A percentile compares a stretch with the other conserved stretches of the same genome.
Conservation (phyloP, 2,113 vertebrate genomes). For the Catharus fuscescens region DNA sequence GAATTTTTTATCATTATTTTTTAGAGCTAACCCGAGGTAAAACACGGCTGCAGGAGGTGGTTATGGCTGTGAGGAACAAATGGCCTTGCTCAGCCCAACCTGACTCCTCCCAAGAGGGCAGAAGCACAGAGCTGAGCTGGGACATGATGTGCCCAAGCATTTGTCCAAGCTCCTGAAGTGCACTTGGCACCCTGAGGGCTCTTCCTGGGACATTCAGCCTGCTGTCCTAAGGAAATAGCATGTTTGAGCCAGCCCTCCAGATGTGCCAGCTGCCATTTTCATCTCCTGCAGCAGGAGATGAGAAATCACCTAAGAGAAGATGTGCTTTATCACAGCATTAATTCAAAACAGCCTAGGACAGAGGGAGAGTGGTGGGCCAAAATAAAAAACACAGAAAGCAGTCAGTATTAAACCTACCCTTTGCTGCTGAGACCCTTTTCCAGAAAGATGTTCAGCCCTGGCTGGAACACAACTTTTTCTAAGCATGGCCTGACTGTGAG, state of each 20-base stretch:
- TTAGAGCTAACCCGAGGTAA: background rate
- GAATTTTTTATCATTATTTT: background rate
- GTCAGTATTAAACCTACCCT: background rate
- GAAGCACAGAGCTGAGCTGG: background rate
- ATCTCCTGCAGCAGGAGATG: background rate
- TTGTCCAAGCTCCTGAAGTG: background rate
- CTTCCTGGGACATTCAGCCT: background rate
- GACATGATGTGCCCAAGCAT: background rate
- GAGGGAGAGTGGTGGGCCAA: background rate
- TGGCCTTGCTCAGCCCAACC: background rate
- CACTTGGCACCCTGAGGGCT: background rate
- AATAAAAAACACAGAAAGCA: constrained; percentile 8
- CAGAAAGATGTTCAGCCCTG: constrained; percentile 61
- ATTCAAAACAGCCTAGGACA: constrained; percentile 1
- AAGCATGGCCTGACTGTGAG: background rate
- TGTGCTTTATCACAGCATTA: background rate
- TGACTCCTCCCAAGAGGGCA: background rate
- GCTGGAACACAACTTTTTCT: constrained; percentile 1
- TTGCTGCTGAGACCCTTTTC: constrained; percentile 50
- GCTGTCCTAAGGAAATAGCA: background rate
- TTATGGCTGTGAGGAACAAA: background rate
- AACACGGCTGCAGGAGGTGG: background rate
- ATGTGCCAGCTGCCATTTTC: background rate
- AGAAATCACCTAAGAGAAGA: background rate
- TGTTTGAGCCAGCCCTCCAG: background rate